A percentile compares a stretch with the other conserved stretches of the same genome.
These are phyloP conservation scores for Leptinotarsa defecta DNA, from an alignment of 1,140 invertebrate species.

Conservation along the genomic window DNA sequence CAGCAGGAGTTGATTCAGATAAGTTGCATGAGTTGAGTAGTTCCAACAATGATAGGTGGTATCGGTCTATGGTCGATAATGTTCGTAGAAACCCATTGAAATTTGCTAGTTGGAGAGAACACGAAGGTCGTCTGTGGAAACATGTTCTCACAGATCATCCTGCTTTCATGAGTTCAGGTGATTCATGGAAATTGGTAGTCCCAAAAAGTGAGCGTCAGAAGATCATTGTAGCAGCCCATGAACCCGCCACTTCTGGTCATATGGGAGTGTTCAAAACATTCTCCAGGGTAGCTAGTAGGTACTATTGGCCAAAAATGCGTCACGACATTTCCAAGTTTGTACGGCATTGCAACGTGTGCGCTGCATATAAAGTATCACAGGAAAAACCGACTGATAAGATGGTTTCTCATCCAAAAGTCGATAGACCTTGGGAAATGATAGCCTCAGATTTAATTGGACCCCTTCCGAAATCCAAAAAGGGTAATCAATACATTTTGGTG, in stretches of 20 bases:
- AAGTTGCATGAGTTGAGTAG: too few relatives aligned
- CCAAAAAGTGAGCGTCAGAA: conserved; percentile 30
- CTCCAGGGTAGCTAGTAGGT: conserved; percentile 18
- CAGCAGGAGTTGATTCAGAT: neutral
- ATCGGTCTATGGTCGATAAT: neutral
- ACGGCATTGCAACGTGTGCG: conserved; percentile 36
- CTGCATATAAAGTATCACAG: conserved; percentile 26
- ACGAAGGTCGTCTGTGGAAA: neutral
- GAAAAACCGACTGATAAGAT: conserved; percentile 20
- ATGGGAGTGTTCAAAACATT: conserved; percentile 44
- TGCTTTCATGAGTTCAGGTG: neutral
- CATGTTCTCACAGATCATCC: neutral
- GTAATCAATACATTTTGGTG: conserved; percentile 27
- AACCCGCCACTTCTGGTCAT: conserved; percentile 35
- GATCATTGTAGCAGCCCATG: conserved; percentile 32
- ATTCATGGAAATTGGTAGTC: conserved; percentile 43
- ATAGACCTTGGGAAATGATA: conserved; percentile 16
- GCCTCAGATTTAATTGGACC: conserved; percentile 20
- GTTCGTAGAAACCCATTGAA: neutral
- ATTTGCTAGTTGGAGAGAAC: neutral
- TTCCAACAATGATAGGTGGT: neutral
- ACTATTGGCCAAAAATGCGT: conserved; percentile 45
- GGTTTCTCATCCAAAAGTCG: conserved; percentile 37
- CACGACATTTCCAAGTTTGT: conserved; percentile 39
- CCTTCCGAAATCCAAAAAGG: conserved; percentile 7